These are phyloP conservation scores for Myathropa florea DNA, from an alignment of 2,888 invertebrate genomes.

Conservation along the genomic window DNA sequence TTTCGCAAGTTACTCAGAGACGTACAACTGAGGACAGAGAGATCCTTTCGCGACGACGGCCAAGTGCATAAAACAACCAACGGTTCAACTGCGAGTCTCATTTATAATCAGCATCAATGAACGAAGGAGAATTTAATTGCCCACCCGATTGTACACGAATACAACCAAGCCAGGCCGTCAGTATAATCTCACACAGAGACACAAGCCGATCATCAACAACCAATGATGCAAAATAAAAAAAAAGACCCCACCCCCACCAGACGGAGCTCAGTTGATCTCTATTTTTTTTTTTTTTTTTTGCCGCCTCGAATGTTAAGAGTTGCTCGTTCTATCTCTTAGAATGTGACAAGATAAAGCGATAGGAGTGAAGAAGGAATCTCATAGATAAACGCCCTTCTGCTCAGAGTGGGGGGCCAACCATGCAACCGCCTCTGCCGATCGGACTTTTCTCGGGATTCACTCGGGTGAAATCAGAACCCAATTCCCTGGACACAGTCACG, in stretches of 20 bases:
- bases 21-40: not conserved
- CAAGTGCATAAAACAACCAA: conserved; percentile 58
- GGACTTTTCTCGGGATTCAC: not conserved
- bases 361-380: not conserved
- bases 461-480: not conserved
- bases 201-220: not conserved
- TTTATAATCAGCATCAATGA: conserved; percentile 65
- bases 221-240: not conserved
- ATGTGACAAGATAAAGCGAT: conserved; percentile 19
- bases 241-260: not conserved
- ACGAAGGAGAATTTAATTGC: conserved; percentile 54
- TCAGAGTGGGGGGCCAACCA: not conserved
- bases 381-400: not conserved
- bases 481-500: not conserved
- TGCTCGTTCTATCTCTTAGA: not conserved
- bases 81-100: conserved; percentile 41
- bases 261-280: too few relatives aligned
- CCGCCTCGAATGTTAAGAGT: not conserved
- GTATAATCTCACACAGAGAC: not conserved
- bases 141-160: conserved; percentile 33
- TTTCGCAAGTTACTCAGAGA: not conserved
- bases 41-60: conserved; percentile 68
- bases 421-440: too few relatives aligned
- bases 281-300: not conserved
- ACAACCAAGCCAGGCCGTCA: not conserved